Percentiles rank a stretch among this genome's conserved stretches.
Conservation (phyloP, 2,888 invertebrate genomes). For the Machimus atricapillus region DNA sequence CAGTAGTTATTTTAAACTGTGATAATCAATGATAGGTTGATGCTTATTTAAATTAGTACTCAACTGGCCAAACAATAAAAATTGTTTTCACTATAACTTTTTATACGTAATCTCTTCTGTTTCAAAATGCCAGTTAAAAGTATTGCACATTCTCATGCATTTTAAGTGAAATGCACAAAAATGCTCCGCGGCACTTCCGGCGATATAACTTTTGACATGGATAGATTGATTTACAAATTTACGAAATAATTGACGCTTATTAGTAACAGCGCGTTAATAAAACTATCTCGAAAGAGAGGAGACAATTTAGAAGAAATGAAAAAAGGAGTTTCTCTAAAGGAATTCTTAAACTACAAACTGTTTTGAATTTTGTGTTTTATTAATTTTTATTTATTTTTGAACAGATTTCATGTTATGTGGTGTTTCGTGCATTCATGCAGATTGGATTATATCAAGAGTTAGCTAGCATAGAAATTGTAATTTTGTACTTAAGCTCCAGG, state of each 20-base stretch:
- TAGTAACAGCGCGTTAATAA: not conserved
- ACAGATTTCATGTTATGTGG: no score
- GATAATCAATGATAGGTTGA: not conserved
- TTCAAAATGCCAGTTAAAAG: not conserved
- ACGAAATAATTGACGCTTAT: not conserved
- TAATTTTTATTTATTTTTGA: no score
- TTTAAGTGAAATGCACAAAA: not conserved
- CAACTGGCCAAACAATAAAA: not conserved
- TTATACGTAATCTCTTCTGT: not conserved
- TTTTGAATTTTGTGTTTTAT: no score
- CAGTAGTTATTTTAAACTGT: no score
- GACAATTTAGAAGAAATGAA: no score
- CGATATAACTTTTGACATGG: not conserved
- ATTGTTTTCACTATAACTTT: not conserved
- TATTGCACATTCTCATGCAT: not conserved
- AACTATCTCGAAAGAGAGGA: not conserved
- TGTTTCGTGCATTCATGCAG: no score
- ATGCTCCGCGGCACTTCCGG: no score
- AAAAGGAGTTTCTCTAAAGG: no score
- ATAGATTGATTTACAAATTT: not conserved
- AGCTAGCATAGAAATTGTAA: no score
- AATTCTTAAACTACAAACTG: no score
- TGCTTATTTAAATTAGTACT: not conserved
- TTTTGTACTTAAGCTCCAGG: no score
- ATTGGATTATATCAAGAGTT: no score